Evolutionary conservation across 2,113 vertebrate genomes (phyloP).

Genomic region (Caretta caretta): DNA sequence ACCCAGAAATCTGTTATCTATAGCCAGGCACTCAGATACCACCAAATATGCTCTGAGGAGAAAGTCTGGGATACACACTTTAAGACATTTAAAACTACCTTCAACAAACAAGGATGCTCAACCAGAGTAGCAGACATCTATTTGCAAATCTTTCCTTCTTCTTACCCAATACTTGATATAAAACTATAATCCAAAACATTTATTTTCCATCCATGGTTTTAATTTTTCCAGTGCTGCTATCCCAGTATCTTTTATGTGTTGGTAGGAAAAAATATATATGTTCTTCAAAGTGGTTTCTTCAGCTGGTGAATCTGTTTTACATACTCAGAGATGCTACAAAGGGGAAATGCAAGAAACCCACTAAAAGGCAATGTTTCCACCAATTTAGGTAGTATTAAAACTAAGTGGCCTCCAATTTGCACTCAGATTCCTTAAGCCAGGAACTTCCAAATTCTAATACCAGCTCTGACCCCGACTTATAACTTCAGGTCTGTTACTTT

Average conservation of each 20-base stretch:
- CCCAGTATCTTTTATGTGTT: not conserved
- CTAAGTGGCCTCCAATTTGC: too few species aligned
- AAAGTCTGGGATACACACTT: not conserved
- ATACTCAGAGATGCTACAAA: not conserved
- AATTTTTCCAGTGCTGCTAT: not conserved
- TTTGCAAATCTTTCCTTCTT: not conserved
- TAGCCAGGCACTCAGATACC: too few species aligned
- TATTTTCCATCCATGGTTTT: not conserved
- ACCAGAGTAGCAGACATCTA: not conserved
- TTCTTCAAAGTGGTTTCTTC: not conserved
- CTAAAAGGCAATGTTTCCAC: too few species aligned
- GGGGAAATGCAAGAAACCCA: not conserved
- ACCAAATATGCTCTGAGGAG: too few species aligned
- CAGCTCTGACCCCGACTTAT: too few species aligned
- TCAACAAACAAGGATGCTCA: not conserved
- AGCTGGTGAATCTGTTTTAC: not conserved
- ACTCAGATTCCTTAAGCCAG: too few species aligned
- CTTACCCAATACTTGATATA: not conserved
- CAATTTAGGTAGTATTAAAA: too few species aligned
- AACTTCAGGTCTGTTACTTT: not conserved
- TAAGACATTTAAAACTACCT: not conserved
- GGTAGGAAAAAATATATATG: not conserved
- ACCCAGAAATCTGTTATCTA: too few species aligned
- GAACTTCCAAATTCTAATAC: too few species aligned
- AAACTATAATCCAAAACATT: not conserved